Evolutionary conservation across 2,113 vertebrate species (phyloP).

Genomic region (Hoplias malabaricus): DNA sequence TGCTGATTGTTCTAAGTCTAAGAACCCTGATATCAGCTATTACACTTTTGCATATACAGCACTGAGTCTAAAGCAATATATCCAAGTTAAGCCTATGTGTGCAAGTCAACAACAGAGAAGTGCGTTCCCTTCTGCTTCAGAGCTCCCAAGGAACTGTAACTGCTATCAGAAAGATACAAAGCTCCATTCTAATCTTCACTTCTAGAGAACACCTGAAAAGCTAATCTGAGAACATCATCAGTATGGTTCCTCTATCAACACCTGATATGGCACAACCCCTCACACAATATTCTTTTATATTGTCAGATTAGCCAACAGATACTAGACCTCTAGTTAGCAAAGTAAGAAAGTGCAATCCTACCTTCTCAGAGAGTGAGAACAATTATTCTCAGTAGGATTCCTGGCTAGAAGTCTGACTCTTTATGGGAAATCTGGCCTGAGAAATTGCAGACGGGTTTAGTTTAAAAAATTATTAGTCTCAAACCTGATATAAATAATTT

Average conservation of each 20-base stretch:
- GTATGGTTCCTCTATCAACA: background rate
- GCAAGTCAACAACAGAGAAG: background rate
- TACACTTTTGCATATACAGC: conserved; percentile 19
- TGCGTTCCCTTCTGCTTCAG: background rate
- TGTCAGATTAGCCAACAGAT: too few relatives aligned
- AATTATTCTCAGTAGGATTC: too few relatives aligned
- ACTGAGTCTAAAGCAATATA: background rate
- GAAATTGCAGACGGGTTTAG: too few relatives aligned
- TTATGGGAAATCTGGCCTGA: too few relatives aligned
- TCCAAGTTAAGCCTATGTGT: background rate
- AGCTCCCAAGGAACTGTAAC: background rate
- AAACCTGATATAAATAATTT: too few relatives aligned
- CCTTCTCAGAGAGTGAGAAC: too few relatives aligned
- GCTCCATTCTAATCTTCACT: background rate
- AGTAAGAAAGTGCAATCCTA: too few relatives aligned
- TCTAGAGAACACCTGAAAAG: background rate
- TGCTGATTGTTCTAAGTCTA: conserved; percentile 11
- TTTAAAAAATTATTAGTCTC: too few relatives aligned
- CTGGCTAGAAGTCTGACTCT: too few relatives aligned
- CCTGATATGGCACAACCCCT: background rate
- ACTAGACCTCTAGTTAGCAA: too few relatives aligned
- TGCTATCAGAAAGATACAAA: background rate
- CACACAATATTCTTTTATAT: background rate
- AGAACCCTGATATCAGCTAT: conserved; percentile 25
- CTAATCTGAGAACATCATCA: background rate